phyloP scores from a whole-genome alignment of 2,888 invertebrate genomes.

The Liopterus haemorrhoidalis region DNA sequence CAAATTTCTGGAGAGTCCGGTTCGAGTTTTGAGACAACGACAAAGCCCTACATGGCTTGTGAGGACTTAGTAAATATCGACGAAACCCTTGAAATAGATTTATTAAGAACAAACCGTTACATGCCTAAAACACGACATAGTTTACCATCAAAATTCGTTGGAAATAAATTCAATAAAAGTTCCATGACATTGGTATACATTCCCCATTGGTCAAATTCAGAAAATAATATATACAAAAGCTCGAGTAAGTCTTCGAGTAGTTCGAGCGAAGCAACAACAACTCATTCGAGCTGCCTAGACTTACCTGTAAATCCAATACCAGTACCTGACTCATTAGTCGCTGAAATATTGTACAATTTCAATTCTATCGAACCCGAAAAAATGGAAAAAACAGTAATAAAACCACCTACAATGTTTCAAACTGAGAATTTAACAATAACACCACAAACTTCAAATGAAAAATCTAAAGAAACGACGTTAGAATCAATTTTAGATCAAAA shows the following conservation, averaged over 20 bases:
- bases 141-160: constrained; percentile 59
- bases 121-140: constrained; percentile 53
- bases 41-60: constrained; percentile 56
- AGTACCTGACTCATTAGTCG: constrained; percentile 51
- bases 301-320: constrained; percentile 48
- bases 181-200: constrained; percentile 53
- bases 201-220: constrained; percentile 48
- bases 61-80: constrained; percentile 63
- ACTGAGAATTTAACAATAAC: constrained; percentile 42
- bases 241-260: no score
- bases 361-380: constrained; percentile 38
- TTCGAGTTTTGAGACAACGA: constrained; percentile 52
- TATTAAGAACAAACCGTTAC: constrained; percentile 34
- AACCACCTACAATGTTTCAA: constrained; percentile 58
- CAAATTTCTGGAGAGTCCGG: constrained; percentile 59
- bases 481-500: no score
- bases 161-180: constrained; percentile 53
- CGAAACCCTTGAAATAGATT: constrained; percentile 52
- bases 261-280: constrained; percentile 39
- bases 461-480: background rate
- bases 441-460: background rate
- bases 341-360: constrained; percentile 51
- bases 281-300: constrained; percentile 55
- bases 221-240: constrained; percentile 43
- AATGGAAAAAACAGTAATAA: constrained; percentile 40